These are phyloP conservation scores for Misgurnus anguillicaudatus DNA, from an alignment of 2,113 vertebrate genomes.

Conservation along the genomic window DNA sequence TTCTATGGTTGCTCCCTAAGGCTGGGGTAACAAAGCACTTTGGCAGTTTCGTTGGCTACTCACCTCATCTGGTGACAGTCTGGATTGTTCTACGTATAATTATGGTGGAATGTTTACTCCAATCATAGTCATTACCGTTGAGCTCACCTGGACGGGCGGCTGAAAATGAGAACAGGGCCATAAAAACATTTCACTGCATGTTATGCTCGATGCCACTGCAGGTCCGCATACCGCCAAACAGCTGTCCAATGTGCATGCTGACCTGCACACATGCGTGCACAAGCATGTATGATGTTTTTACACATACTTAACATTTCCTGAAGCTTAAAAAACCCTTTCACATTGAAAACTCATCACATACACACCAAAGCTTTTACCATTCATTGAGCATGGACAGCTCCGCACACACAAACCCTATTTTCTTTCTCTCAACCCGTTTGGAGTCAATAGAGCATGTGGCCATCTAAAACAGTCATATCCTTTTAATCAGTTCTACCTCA, in stretches of 20 bases:
- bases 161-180: conserved; percentile 19
- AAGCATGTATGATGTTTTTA: conserved; percentile 37
- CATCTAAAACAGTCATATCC: conserved; percentile 44
- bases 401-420: conserved; percentile 7
- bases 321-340: background rate
- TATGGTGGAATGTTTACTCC: conserved; percentile 48
- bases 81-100: conserved; percentile 49
- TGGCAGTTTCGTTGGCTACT: conserved; percentile 47
- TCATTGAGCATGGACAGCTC: conserved; percentile 17
- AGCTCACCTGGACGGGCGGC: conserved; percentile 54
- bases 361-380: conserved; percentile 13
- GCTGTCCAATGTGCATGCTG: conserved; percentile 39
- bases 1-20: conserved; percentile 84
- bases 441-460: conserved; percentile 47
- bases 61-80: conserved; percentile 44
- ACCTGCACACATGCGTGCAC: conserved; percentile 48
- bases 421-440: conserved; percentile 40
- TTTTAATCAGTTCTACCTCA: conserved; percentile 42
- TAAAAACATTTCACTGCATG: conserved; percentile 13
- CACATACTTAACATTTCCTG: background rate
- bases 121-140: conserved; percentile 53
- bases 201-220: conserved; percentile 24
- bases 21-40: conserved; percentile 64
- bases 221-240: conserved; percentile 42
- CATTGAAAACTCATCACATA: background rate